phyloP scores from a whole-genome alignment of 1,140 invertebrate species.

The Calosoma granatense region DNA sequence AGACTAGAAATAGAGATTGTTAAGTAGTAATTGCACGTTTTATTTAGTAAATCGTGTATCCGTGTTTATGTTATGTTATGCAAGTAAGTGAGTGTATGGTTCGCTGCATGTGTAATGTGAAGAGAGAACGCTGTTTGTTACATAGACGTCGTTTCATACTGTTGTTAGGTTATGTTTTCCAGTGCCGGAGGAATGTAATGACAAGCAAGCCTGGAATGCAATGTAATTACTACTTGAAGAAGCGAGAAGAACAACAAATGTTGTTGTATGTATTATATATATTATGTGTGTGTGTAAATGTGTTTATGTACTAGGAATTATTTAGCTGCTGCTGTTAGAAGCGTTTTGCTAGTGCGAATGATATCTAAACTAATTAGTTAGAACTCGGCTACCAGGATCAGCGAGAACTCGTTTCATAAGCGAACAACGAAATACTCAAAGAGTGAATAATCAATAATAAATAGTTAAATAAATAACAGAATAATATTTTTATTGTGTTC shows the following conservation, averaged over 20 bases:
- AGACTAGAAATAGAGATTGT: neutral
- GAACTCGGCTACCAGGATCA: too few species aligned
- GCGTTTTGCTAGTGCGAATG: neutral
- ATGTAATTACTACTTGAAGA: neutral
- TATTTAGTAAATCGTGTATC: neutral
- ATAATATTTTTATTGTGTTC: constrained; percentile 20
- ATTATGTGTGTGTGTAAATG: too few species aligned
- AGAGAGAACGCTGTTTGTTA: neutral
- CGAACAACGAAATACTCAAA: constrained; percentile 19
- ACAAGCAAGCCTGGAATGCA: neutral
- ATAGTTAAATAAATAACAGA: constrained; percentile 15
- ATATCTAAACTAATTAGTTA: too few species aligned
- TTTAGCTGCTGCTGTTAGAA: too few species aligned
- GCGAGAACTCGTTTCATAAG: neutral
- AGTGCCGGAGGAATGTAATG: constrained; percentile 26
- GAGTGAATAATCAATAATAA: neutral
- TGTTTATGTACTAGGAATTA: too few species aligned
- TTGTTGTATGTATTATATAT: too few species aligned
- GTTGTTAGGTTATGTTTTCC: constrained; percentile 18
- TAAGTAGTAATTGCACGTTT: neutral
- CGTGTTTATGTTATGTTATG: neutral
- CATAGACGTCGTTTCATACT: neutral
- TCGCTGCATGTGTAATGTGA: neutral
- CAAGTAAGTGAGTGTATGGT: neutral
- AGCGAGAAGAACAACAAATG: neutral